Conservation (phyloP, 1,140 invertebrate genomes). For the Brachionus manjavacas region DNA sequence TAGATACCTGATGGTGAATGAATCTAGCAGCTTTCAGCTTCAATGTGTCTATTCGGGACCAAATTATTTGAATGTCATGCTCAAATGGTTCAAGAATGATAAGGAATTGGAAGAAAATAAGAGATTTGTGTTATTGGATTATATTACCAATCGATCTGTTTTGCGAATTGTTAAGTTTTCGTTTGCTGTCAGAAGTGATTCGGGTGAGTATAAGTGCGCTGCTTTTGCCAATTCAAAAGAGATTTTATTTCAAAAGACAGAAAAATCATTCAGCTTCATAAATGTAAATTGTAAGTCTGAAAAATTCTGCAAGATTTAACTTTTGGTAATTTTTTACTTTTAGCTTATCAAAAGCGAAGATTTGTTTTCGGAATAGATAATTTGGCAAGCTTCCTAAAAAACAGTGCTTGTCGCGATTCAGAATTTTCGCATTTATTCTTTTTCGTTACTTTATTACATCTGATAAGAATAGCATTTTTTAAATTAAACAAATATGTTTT, state of each 20-base stretch:
- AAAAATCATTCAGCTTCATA: background rate
- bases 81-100: slow-evolving; percentile 9
- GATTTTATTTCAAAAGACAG: too few relatives aligned
- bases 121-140: background rate
- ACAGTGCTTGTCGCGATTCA: background rate
- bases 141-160: background rate
- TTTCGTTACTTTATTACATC: background rate
- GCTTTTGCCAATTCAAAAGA: background rate
- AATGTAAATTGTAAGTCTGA: background rate
- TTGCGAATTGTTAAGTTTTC: background rate
- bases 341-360: background rate
- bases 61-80: background rate
- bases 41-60: slow-evolving; percentile 3
- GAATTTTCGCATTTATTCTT: background rate
- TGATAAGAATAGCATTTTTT: background rate
- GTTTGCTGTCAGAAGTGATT: background rate
- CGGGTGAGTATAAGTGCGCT: background rate
- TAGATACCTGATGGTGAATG: background rate
- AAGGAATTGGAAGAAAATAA: background rate
- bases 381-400: background rate
- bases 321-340: background rate
- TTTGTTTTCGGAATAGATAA: background rate
- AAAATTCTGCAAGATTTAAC: too few relatives aligned
- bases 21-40: background rate
- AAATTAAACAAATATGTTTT: background rate